Percentiles rank a stretch among this genome's conserved stretches.
phyloP scores from a whole-genome alignment of 2,113 vertebrate genomes.

The Merops nubicus region DNA sequence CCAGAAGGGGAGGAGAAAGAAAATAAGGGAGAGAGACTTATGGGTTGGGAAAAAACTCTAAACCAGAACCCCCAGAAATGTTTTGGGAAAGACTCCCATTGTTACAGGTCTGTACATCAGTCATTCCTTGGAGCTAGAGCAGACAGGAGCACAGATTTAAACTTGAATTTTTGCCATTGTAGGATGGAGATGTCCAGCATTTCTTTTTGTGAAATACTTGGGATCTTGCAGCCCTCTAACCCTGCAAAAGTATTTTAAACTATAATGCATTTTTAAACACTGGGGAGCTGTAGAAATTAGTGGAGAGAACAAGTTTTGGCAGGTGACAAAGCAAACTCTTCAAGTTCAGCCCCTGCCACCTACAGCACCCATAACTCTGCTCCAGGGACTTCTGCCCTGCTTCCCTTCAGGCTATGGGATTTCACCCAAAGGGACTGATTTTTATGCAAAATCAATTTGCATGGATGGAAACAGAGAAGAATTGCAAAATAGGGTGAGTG shows the following conservation, averaged over 20 bases:
- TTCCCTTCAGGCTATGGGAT: too few relatives aligned
- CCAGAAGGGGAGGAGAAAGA: too few relatives aligned
- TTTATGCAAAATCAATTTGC: too few relatives aligned
- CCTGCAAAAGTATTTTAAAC: neutral
- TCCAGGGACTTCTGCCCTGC: too few relatives aligned
- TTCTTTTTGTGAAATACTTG: neutral
- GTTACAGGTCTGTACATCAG: neutral
- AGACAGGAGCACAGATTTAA: neutral
- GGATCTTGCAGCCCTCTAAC: neutral
- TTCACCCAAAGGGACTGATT: too few relatives aligned
- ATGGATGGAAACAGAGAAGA: too few relatives aligned
- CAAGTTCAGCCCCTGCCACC: neutral
- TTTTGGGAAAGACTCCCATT: neutral
- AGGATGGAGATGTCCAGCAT: neutral
- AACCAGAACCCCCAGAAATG: neutral
- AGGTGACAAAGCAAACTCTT: neutral
- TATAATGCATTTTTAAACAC: neutral
- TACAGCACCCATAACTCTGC: neutral
- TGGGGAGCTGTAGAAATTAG: accelerated
- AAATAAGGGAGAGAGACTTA: too few relatives aligned
- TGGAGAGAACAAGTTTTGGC: neutral
- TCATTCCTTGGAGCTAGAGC: neutral
- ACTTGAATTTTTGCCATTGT: neutral
- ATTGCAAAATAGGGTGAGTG: too few relatives aligned
- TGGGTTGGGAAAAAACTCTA: too few relatives aligned